Percentiles rank a stretch among this genome's conserved stretches.
phyloP scores from a whole-genome alignment of 2,113 vertebrate genomes.

The Tragelaphus buxtoni region DNA sequence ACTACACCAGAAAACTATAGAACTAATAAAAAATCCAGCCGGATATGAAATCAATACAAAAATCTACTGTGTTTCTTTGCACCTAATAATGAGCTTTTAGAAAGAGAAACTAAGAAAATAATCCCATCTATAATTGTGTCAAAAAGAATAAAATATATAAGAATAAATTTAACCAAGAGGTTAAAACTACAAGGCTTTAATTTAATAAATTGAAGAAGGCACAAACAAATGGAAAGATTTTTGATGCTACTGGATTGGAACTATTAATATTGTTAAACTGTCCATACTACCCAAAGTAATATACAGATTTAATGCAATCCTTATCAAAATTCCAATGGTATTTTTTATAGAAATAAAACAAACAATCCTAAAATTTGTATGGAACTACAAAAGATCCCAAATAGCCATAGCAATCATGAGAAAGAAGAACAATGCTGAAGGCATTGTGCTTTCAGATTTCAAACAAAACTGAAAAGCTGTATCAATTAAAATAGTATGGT shows the following conservation, averaged over 20 bases:
- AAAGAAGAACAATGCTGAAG: not conserved
- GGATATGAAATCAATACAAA: not conserved
- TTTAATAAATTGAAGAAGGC: not conserved
- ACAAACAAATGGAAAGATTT: not conserved
- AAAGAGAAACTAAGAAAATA: not conserved
- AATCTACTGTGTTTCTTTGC: not conserved
- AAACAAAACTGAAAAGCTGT: not conserved
- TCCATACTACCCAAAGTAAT: not conserved
- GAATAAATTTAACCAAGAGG: not conserved
- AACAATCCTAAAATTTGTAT: not conserved
- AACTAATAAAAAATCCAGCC: not conserved
- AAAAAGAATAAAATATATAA: not conserved
- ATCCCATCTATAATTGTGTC: not conserved
- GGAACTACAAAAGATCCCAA: not conserved
- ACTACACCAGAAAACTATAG: not conserved
- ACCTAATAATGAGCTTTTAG: not conserved
- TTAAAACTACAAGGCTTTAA: not conserved
- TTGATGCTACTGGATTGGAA: not conserved
- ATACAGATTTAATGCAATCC: not conserved
- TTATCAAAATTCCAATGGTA: not conserved
- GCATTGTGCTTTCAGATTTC: not conserved
- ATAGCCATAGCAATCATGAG: not conserved
- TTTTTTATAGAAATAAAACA: not conserved
- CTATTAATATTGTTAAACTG: not conserved
- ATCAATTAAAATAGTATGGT: not conserved